phyloP scores from a whole-genome alignment of 1,140 invertebrate species.

The Kradibia gibbosae region DNA sequence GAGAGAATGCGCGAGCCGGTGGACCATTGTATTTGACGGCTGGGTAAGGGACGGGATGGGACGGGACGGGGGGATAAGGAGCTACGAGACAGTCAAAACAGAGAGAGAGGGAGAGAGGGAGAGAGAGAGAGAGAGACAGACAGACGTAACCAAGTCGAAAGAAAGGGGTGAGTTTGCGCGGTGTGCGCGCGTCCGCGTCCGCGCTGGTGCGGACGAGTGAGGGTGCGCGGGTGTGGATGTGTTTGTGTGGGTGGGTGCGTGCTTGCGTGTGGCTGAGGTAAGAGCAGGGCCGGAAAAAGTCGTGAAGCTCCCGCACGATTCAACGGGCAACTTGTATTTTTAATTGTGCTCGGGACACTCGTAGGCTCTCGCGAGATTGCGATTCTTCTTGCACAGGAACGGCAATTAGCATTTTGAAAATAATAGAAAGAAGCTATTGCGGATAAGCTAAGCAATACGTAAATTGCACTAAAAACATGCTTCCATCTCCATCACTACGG shows the following conservation, averaged over 20 bases:
- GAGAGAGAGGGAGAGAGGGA: background rate
- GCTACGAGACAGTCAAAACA: too few relatives aligned
- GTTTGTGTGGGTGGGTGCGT: background rate
- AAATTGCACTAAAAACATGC: too few relatives aligned
- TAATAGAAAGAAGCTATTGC: too few relatives aligned
- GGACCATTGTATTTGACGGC: too few relatives aligned
- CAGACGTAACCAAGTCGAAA: too few relatives aligned
- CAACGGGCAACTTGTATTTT: conserved; percentile 14
- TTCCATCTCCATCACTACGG: too few relatives aligned
- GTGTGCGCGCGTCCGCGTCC: background rate
- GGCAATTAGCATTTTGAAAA: background rate
- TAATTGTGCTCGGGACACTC: conserved; percentile 17
- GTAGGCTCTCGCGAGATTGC: conserved; percentile 29
- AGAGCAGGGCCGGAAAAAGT: background rate
- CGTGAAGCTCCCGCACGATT: background rate
- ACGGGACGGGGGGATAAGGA: too few relatives aligned
- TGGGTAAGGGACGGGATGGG: too few relatives aligned
- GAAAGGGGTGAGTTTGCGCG: background rate
- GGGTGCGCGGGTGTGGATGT: background rate
- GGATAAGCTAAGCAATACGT: too few relatives aligned
- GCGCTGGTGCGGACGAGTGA: background rate
- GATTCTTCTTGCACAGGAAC: conserved; percentile 14
- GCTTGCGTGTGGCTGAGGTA: background rate
- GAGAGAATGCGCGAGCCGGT: too few relatives aligned
- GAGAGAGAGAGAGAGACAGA: background rate